phyloP scores from a whole-genome alignment of 1,140 invertebrate species.

The Drosophila novamexicana region DNA sequence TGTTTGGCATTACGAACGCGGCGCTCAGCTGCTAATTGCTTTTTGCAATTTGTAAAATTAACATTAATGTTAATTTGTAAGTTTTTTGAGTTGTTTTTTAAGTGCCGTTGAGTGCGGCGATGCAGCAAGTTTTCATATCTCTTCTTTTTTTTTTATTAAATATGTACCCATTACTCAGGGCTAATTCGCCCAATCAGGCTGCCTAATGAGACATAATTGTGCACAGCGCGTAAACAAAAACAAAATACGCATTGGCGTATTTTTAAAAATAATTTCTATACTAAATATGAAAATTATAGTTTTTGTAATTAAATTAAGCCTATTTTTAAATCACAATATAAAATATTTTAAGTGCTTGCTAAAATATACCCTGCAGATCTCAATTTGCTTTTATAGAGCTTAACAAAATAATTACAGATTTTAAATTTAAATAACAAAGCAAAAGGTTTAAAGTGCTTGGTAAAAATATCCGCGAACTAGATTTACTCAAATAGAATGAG shows the following conservation, averaged over 20 bases:
- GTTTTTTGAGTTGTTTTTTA: conserved; percentile 15
- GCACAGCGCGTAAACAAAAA: conserved; percentile 1
- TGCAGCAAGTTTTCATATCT: conserved; percentile 37
- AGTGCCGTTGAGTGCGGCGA: conserved; percentile 33
- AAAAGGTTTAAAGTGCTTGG: no score
- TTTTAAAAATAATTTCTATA: conserved; percentile 1
- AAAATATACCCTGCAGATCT: no score
- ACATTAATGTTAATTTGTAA: conserved; percentile 43
- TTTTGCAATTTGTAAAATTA: conserved; percentile 51
- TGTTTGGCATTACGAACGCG: conserved; percentile 3
- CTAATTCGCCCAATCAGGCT: conserved; percentile 26
- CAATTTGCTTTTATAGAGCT: no score
- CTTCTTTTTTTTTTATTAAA: conserved; percentile 13
- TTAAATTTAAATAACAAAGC: no score
- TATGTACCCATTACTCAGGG: conserved; percentile 30
- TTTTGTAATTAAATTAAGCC: background rate
- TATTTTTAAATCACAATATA: no score
- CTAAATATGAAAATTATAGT: background rate
- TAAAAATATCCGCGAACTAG: no score
- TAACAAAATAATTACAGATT: no score
- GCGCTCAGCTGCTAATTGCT: conserved; percentile 35
- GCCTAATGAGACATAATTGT: conserved; percentile 41
- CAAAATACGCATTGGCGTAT: background rate
- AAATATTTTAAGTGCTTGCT: no score
- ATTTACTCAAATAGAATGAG: no score